Base-by-base conservation (phyloP, 2,113 vertebrate species). In the Sapayoa aenigma region DNA sequence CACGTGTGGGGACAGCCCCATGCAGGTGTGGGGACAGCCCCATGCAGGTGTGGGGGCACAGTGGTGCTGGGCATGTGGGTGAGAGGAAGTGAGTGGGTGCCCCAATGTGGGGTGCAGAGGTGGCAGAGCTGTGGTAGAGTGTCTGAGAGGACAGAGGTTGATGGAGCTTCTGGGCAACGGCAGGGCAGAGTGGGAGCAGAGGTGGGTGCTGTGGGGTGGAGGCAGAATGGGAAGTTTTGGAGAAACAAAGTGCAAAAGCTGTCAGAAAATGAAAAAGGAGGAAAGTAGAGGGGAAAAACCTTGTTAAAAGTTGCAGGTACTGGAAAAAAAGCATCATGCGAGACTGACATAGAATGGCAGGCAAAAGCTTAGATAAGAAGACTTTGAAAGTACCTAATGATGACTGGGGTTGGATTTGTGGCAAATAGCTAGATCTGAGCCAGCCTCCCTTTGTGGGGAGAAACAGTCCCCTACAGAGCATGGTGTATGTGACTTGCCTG, bases 51-150 rank as follows among this genome's bases (percentile, higher is more conserved):
- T 55, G 3, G 37, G 65, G 72, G 11, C 58, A 59, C 6, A 0
- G 24, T 3, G n/a, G 31, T 6, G 24, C 37, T 3, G 18, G 71
- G 49, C 3, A 0, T 2, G 47, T 67, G 78, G 74, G 23, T 0
- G 1, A 74, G 58, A 74, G 89, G 41, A 89, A 62, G 39, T 9
- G 84, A 28, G 11, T 33, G 73, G 76, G 79, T 82, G 69, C 46
- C 35, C 50, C 19, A 5, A 31, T 28, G 63, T 56, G 85, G 53
- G 28, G 25, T 5, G 13, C 39, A 4, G 55, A 18, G 37, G 22
- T 1, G 1, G 62, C 27, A 37, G 68, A 78, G 35, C n/a, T 9
- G 72, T 30, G 63, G 62, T 44, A 73, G 63, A 75, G 39, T 11
- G 46, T 60, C n/a, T 13, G 3, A 58, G 76, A 74, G 39, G 44